A percentile compares a stretch with the other conserved stretches of the same genome.
These are phyloP conservation scores for Apogon hyalosoma DNA, from an alignment of 2,797 vertebrate species.

Conservation along the genomic window DNA sequence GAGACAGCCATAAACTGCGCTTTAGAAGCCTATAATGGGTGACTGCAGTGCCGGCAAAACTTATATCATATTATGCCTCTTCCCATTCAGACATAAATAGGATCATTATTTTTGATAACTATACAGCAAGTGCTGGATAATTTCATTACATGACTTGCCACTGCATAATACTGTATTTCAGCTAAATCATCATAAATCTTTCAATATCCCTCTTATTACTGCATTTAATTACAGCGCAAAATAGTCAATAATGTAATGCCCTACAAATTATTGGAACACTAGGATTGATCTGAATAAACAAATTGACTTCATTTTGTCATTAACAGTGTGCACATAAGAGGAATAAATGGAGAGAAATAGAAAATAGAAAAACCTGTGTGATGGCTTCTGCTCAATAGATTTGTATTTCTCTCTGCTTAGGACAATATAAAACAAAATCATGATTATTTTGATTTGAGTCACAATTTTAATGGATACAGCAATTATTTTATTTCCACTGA, in stretches of 20 bases:
- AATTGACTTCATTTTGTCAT: slow-evolving; percentile 19
- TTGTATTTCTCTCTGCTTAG: slow-evolving; percentile 30
- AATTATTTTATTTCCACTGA: too few relatives aligned
- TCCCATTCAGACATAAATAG: slow-evolving; percentile 74
- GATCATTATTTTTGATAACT: slow-evolving; percentile 82
- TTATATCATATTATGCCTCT: slow-evolving; percentile 73
- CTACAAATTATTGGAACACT: slow-evolving; percentile 56
- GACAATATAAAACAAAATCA: too few relatives aligned
- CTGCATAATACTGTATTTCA: slow-evolving; percentile 55
- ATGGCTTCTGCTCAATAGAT: slow-evolving; percentile 12
- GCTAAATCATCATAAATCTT: slow-evolving; percentile 65
- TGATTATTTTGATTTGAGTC: too few relatives aligned
- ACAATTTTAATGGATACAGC: too few relatives aligned
- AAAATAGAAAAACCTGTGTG: slow-evolving; percentile 2
- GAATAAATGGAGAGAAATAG: background rate
- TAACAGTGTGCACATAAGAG: background rate
- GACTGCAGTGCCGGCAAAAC: slow-evolving; percentile 73
- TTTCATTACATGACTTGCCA: slow-evolving; percentile 68
- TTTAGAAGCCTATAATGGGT: slow-evolving; percentile 74
- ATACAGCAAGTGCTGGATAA: slow-evolving; percentile 67
- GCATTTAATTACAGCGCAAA: slow-evolving; percentile 68
- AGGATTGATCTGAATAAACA: slow-evolving; percentile 44
- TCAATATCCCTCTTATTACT: slow-evolving; percentile 38
- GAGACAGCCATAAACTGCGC: slow-evolving; percentile 73
- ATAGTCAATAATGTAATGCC: slow-evolving; percentile 60